Evolutionary conservation across 2,113 vertebrate species (phyloP), one percentile per base, ranked within the genome.

Genomic region (Trinectes maculatus): DNA sequence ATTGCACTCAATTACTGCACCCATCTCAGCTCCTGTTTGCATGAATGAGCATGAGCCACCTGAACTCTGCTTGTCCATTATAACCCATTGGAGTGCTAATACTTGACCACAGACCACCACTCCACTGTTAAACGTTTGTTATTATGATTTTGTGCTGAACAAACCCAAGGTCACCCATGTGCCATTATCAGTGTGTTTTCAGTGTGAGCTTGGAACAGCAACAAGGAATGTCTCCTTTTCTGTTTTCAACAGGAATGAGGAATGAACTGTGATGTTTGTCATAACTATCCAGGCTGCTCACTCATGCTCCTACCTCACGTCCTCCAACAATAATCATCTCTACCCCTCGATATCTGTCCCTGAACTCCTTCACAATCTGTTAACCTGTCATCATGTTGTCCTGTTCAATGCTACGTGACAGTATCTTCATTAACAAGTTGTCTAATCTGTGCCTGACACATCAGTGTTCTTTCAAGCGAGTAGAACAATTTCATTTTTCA

Each of bases 41-140:
- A 97, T 97, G 95, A 89, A 85, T 79, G 83, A 86, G 88, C 90
- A 91, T 91, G 89, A 89, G 77, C 85, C 86, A 73, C 61, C 76
- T 68, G 71, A 86, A 89, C 89, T 89, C 87, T 89, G 89, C 87
- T 89, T 88, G 87, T 91, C 82, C 82, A 85, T 81, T 79, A 28
- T 83, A 82, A 84, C 68, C 79, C 59, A 33, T 64, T 39, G 43
- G 77, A 85, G 77, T 65, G 64, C 80, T 65, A 61, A 77, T 73
- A 78, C 47, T 37, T 28, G 18, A 53, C 73, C 60, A 19, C 22
- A 43, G 49, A 43, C 71, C 59, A 26, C 43, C 43, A 49, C 42
- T 21, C 68, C 48, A 33, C 43, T 65, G 39, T 58, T 37, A 6
- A 64, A 65, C 33, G 46, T 34, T 48, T 29, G 7, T 64, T 61